These are phyloP conservation scores for Stictonetta naevosa DNA, from an alignment of 2,113 vertebrate species.

Conservation along the genomic window DNA sequence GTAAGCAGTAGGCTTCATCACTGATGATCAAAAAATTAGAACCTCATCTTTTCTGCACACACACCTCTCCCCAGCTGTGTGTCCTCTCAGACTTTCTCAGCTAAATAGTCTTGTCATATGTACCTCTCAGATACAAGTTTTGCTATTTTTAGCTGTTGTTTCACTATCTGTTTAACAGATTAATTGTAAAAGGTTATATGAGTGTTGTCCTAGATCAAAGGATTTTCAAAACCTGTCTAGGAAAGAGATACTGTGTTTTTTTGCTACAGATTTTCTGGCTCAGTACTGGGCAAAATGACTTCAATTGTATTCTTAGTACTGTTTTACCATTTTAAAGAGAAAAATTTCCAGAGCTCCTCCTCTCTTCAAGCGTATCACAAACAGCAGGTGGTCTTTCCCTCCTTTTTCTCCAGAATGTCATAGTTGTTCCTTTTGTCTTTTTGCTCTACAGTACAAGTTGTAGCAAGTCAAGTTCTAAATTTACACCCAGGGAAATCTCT, in stretches of 20 bases:
- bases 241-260: background rate
- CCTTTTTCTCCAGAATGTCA: background rate
- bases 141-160: background rate
- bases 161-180: background rate
- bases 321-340: background rate
- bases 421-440: background rate
- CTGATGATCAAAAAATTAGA: background rate
- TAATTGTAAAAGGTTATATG: background rate
- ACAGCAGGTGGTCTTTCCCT: background rate
- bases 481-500: background rate
- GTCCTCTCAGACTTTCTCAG: background rate
- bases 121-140: background rate
- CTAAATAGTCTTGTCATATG: background rate
- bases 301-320: background rate
- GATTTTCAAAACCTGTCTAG: background rate
- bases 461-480: background rate
- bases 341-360: background rate
- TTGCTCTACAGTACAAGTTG: background rate
- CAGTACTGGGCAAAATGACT: background rate
- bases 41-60: background rate
- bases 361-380: background rate
- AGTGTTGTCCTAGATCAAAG: background rate
- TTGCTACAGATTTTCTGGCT: background rate
- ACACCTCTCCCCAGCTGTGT: background rate
- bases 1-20: background rate